Conservation (phyloP, 2,797 vertebrate species). For the Peromyscus eremicus region DNA sequence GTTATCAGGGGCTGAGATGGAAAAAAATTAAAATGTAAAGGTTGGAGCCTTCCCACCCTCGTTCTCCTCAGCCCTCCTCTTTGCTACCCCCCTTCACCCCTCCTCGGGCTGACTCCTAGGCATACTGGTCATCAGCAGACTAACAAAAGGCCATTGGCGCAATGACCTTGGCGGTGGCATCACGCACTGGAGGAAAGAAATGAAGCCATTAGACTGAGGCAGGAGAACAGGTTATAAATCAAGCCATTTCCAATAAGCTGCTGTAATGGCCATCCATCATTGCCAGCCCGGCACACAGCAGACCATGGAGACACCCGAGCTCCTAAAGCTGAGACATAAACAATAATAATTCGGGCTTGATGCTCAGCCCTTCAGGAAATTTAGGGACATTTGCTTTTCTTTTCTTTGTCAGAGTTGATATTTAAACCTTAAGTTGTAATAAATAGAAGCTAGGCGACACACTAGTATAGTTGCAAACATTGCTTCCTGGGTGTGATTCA, state of each 20-base stretch:
- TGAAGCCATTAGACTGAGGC: constrained; percentile 99
- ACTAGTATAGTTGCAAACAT: constrained; percentile 86
- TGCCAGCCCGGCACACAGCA: constrained; percentile 91
- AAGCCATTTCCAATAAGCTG: constrained; percentile 99
- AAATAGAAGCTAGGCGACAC: constrained; percentile 90
- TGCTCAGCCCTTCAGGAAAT: constrained; percentile 94
- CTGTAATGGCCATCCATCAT: constrained; percentile 99
- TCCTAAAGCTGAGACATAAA: constrained; percentile 95
- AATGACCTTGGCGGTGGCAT: constrained; percentile 99
- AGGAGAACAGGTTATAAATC: constrained; percentile 98
- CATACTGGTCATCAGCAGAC: constrained; percentile 96
- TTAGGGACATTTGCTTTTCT: constrained; percentile 93
- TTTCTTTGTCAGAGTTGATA: constrained; percentile 95
- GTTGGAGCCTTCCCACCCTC: constrained; percentile 81
- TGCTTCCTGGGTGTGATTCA: constrained; percentile 90
- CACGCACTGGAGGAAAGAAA: constrained; percentile 99
- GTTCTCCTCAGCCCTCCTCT: not conserved
- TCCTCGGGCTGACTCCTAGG: constrained; percentile 86
- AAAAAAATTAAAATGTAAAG: constrained; percentile 90
- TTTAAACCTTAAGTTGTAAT: constrained; percentile 91
- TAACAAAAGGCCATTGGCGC: constrained; percentile 97
- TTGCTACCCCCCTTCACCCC: constrained; percentile 57
- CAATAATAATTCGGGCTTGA: constrained; percentile 96
- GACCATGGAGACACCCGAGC: constrained; percentile 95
- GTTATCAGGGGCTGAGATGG: constrained; percentile 88